Evolutionary conservation across 2,113 vertebrate genomes (phyloP).

Genomic region (Apodemus sylvaticus): DNA sequence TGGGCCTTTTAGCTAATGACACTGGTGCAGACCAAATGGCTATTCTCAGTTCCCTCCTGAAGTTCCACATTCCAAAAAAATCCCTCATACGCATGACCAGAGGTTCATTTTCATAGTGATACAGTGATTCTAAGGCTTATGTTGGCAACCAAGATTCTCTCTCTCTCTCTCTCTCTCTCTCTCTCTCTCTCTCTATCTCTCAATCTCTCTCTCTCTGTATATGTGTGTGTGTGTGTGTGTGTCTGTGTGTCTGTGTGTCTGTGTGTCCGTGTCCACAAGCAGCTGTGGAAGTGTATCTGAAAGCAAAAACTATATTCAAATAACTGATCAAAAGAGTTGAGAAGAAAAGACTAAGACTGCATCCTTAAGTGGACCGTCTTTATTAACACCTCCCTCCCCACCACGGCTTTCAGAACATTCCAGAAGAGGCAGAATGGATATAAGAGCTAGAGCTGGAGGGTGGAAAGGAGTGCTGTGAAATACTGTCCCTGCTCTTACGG

Average conservation of each 20-base stretch:
- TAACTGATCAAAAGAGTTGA: background rate
- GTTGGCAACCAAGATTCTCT: background rate
- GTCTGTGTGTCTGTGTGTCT: background rate
- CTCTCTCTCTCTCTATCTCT: no score
- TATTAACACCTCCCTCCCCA: no score
- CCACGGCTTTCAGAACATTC: no score
- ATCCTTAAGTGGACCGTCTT: background rate
- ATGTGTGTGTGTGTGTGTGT: no score
- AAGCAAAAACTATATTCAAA: background rate
- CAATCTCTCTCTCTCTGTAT: no score
- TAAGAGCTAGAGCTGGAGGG: background rate
- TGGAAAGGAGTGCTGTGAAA: background rate
- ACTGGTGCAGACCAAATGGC: no score
- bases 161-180: no score
- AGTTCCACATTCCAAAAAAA: background rate
- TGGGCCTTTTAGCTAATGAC: no score
- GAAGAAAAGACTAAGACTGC: background rate
- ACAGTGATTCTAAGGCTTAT: background rate
- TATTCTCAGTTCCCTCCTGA: no score
- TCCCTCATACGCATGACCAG: background rate
- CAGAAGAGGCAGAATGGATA: background rate
- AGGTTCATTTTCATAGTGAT: background rate
- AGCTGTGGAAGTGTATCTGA: background rate
- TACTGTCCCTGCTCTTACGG: background rate
- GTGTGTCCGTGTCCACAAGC: accelerated